These are phyloP conservation scores for Ateles fusciceps DNA, from an alignment of 2,797 vertebrate species.

Conservation along the genomic window DNA sequence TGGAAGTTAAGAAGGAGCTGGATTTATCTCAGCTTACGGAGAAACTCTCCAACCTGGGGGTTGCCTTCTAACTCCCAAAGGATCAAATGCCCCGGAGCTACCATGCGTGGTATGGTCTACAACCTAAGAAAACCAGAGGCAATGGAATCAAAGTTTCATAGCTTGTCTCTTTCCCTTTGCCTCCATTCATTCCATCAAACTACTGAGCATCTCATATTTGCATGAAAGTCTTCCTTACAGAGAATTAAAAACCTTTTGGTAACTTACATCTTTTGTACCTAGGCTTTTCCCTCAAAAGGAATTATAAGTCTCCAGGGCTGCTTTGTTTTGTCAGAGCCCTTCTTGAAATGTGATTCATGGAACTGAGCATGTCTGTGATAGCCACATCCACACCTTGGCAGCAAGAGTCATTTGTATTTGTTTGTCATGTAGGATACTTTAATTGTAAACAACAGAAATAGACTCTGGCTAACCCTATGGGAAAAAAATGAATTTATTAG, in stretches of 20 bases:
- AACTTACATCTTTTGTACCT: background rate
- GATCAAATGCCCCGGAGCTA: background rate
- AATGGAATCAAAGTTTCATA: background rate
- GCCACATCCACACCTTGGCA: background rate
- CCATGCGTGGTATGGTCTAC: background rate
- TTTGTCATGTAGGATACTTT: background rate
- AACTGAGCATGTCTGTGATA: background rate
- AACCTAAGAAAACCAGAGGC: background rate
- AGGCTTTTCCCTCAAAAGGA: background rate
- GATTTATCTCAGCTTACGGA: background rate
- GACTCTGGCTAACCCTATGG: background rate
- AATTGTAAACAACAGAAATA: background rate
- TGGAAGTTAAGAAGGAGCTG: background rate
- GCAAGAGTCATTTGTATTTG: background rate
- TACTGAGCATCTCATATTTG: background rate
- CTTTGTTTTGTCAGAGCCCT: background rate
- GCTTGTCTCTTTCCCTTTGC: background rate
- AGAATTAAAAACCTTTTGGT: background rate
- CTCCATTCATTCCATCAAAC: background rate
- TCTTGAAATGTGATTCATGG: background rate
- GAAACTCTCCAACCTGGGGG: background rate
- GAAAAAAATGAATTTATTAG: background rate
- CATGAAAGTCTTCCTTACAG: background rate
- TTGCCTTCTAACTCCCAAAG: background rate
- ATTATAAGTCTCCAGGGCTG: background rate